A percentile compares a stretch with the other conserved stretches of the same genome.
Evolutionary conservation across 2,113 vertebrate species (phyloP).

Genomic region (Lepisosteus oculatus): DNA sequence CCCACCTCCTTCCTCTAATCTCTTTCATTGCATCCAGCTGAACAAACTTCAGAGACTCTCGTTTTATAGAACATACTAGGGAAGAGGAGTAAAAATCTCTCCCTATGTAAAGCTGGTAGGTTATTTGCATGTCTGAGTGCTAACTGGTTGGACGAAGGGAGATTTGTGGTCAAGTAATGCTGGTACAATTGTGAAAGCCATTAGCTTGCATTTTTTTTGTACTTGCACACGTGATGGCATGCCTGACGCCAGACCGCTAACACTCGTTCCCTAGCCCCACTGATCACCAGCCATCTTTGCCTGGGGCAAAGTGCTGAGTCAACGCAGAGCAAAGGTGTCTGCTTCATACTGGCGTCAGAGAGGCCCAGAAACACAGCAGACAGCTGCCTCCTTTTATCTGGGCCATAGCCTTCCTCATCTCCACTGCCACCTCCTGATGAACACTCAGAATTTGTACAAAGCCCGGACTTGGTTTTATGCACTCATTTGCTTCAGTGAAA

Average conservation of each 20-base stretch:
- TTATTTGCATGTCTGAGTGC: conserved; percentile 10
- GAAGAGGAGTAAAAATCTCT: conserved; percentile 5
- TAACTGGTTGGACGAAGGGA: conserved; percentile 1
- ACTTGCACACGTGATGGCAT: conserved; percentile 8
- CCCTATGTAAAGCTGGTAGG: neutral
- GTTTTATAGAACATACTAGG: neutral
- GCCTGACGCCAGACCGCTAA: conserved; percentile 18
- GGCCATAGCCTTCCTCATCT: conserved; percentile 2
- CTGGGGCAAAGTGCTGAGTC: conserved; percentile 41
- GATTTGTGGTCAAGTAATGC: neutral
- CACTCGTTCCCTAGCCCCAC: neutral
- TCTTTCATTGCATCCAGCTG: conserved; percentile 1
- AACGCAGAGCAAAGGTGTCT: conserved; percentile 41
- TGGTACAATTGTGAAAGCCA: conserved; percentile 37
- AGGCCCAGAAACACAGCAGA: conserved; percentile 29
- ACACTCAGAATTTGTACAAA: too few species aligned
- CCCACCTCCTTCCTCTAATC: neutral
- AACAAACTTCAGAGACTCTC: conserved; percentile 12
- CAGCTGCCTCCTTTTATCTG: neutral
- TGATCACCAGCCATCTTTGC: neutral
- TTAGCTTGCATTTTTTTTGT: conserved; percentile 33
- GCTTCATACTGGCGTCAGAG: conserved; percentile 37
- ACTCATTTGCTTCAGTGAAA: too few species aligned
- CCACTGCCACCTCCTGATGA: neutral
- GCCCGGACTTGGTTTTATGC: too few species aligned